These are phyloP conservation scores for Drosophila albomicans DNA, from an alignment of 1,140 invertebrate species.

Conservation along the genomic window DNA sequence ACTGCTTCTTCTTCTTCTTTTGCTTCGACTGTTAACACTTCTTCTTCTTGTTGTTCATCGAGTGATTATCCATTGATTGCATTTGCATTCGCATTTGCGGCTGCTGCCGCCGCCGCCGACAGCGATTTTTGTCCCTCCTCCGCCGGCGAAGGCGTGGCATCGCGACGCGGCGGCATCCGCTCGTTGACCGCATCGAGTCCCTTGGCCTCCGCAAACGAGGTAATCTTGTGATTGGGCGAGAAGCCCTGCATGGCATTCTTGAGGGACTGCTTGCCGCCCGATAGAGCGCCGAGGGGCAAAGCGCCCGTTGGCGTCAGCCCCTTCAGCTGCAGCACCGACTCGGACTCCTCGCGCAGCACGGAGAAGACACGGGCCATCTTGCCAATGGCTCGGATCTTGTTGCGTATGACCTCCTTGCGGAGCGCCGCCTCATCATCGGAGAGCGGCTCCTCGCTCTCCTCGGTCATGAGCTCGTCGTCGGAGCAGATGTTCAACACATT, in stretches of 20 bases:
- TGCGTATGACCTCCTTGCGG: constrained; percentile 99
- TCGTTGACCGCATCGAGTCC: constrained; percentile 99
- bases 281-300: constrained; percentile 97
- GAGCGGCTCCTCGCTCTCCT: constrained; percentile 94
- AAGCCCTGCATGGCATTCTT: constrained; percentile 99
- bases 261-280: constrained; percentile 98
- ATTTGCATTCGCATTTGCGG: constrained; percentile 82
- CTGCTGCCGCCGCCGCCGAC: constrained; percentile 79
- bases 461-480: constrained; percentile 99
- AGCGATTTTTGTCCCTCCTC: constrained; percentile 77
- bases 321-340: constrained; percentile 99
- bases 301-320: constrained; percentile 99
- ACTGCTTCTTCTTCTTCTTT: constrained; percentile 5
- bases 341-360: constrained; percentile 96
- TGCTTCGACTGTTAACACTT: constrained; percentile 1
- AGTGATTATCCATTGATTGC: constrained; percentile 85
- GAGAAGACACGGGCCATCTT: constrained; percentile 94
- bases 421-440: constrained; percentile 90
- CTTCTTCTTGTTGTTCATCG: constrained; percentile 17
- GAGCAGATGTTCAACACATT: constrained; percentile 99
- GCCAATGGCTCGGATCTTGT: constrained; percentile 99
- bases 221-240: constrained; percentile 99
- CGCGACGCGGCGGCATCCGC: constrained; percentile 98
- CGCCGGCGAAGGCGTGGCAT: constrained; percentile 89
- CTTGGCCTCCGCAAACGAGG: constrained; percentile 99